Percentiles rank a stretch among this genome's conserved stretches.
Evolutionary conservation across 92 coral and sea anemone species (phyloP).

Genomic region (Palythoa caribaeorum): DNA sequence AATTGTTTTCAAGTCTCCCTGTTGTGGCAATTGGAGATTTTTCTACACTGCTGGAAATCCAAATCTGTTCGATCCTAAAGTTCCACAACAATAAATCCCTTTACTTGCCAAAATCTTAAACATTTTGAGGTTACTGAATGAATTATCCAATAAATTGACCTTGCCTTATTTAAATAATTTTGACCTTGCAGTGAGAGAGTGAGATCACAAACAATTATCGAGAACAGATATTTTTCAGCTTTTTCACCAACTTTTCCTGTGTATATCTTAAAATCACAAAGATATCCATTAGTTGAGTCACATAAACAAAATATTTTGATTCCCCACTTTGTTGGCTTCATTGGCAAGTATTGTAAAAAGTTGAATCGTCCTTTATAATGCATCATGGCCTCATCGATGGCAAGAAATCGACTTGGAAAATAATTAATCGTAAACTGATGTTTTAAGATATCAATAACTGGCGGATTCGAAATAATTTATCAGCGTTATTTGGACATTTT

Average conservation of each 20-base stretch:
- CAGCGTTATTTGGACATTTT: background rate
- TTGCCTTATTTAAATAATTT: background rate
- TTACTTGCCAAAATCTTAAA: constrained; percentile 15
- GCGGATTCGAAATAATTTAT: constrained; percentile 3
- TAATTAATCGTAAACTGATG: background rate
- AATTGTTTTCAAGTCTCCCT: constrained; percentile 7
- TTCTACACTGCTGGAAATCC: constrained; percentile 43
- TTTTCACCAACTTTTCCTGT: constrained; percentile 4
- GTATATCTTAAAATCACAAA: constrained; percentile 27
- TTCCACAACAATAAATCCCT: constrained; percentile 44
- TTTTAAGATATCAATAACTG: background rate
- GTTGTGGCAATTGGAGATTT: constrained; percentile 13
- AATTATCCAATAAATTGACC: constrained; percentile 35
- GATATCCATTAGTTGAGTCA: constrained; percentile 38
- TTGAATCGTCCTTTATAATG: background rate
- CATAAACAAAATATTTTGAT: constrained; percentile 17
- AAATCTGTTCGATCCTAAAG: constrained; percentile 32
- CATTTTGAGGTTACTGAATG: constrained; percentile 20
- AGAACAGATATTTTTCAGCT: background rate
- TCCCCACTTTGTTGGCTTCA: background rate
- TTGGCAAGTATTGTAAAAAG: constrained; percentile 29
- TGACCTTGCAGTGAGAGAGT: constrained; percentile 14
- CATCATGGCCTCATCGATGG: constrained; percentile 16
- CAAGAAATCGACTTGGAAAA: background rate
- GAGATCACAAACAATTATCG: constrained; percentile 39